Conservation (phyloP, 2,113 vertebrate species). For the Chloroceryle aenea region DNA sequence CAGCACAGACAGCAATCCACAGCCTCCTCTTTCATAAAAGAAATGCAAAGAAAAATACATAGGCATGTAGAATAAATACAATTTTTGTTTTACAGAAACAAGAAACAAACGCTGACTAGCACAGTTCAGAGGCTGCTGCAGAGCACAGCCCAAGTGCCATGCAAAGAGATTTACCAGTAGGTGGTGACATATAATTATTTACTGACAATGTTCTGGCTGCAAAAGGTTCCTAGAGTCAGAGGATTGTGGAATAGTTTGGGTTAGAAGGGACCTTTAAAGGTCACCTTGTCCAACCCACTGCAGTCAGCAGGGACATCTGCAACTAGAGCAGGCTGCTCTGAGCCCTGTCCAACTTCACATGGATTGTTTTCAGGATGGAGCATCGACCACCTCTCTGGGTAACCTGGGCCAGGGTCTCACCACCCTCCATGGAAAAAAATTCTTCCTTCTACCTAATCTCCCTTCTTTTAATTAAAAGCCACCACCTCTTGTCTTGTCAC, state of each 20-base stretch:
- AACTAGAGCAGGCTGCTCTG: neutral
- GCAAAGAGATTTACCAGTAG: slow-evolving; percentile 21
- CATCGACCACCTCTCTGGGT: neutral
- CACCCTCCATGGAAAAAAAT: neutral
- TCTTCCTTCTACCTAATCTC: neutral
- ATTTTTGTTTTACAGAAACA: neutral
- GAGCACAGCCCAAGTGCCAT: neutral
- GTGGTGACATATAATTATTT: slow-evolving; percentile 35
- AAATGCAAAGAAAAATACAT: neutral
- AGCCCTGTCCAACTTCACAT: neutral
- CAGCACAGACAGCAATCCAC: neutral
- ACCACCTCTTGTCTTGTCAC: neutral
- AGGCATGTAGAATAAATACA: rapidly evolving
- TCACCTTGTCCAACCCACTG: neutral
- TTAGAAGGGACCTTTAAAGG: neutral
- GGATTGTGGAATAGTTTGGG: neutral
- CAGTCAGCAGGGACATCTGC: neutral
- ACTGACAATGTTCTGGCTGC: neutral
- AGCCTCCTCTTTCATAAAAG: neutral
- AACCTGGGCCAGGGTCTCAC: neutral
- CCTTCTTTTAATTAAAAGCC: neutral
- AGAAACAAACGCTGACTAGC: neutral
- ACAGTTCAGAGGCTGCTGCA: neutral
- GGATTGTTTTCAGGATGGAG: neutral
- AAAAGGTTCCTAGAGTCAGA: neutral